Base-by-base conservation (phyloP, 1,140 invertebrate genomes). In the Zaprionus capensis region DNA sequence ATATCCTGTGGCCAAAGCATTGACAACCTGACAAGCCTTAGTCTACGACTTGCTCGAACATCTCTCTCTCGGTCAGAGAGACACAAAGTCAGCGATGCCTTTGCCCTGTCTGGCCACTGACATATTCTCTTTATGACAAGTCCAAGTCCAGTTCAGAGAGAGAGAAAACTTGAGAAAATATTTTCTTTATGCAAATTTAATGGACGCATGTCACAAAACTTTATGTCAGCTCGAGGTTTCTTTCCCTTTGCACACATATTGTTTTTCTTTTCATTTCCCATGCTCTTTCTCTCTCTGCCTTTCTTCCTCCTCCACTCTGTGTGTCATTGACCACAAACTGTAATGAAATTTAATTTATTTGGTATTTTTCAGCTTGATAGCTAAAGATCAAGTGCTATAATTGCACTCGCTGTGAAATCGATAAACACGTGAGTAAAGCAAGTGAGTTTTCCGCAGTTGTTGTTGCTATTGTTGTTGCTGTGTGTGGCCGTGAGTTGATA, bases 261-360 rank as follows among this genome's bases (percentile, higher is more conserved):
- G 71, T 68, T 68, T 55, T 61, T 17, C 44, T 44, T 61, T 56
- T 12, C 15, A 15, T 44, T 26, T 36, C 14, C n/a, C 11, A 4
- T 17, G 41, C n/a, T 15, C n/a, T 22, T 36, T 15, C 49, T 28
- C 49, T 5, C 15, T 9, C 24, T n/a, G 26, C 31, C n/a, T 28
- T 28, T 24, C 26, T 14, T 6, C 15, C 28, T 17, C 44, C 2
- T 31, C 6, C 26, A 28, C 6, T 31, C 28, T 7, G 9, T 44
- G 46, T 56, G 72, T 59, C 58, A 83, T 68, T 36, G 71, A 71
- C 71, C 76, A 44, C 55, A 56, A 41, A 1, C 44, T 38, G 73
- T 82, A 87, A 88, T 81, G 78, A 71, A 77, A 70, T 84, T 83
- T 84, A 87, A 88, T 87, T 87, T 73, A 59, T 44, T 46, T 57